Evolutionary conservation across 2,888 invertebrate genomes (phyloP), one percentile per base, ranked within the genome.

Genomic region (Caenorhabditis afra): DNA sequence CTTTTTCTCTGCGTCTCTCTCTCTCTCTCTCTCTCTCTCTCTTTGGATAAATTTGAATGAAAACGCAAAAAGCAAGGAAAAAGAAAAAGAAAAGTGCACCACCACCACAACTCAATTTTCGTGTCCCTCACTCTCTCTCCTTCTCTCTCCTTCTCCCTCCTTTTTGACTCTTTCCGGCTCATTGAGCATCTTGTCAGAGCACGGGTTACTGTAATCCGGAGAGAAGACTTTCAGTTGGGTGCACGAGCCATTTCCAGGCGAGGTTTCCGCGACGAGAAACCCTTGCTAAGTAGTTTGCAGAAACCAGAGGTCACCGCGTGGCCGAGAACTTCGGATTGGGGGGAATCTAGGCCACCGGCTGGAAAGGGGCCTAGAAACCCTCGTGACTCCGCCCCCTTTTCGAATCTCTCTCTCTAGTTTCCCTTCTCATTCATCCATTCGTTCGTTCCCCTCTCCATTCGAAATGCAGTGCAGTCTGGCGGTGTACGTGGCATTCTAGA

Each of bases 41-140:
- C 55, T 23, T 23, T 52, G n/a, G n/a, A n/a, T n/a, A n/a, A n/a
- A n/a, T 10, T 29, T 52, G 5, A 49, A 29, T 49, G 39, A 41
- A 18, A 20, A 52, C 50, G 50, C 64, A 55, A 45, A 45, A 16
- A 50, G 10, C 23, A 22, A 20, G 12, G 29, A 37, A 16, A 23
- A 16, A 47, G 44, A 49, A 52, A 29, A 18, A 29, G n/a, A 61
- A 49, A 50, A 39, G 53, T n/a, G n/a, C n/a, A n/a, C n/a, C n/a
- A n/a, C n/a, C n/a, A n/a, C n/a, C 52, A 66, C 45, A 53, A 66
- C 55, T 53, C 55, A 58, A 67, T 50, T 67, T 67, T 47, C 47
- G 7, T n/a, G n/a, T n/a, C n/a, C n/a, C n/a, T n/a, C n/a, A n/a
- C n/a, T n/a, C n/a, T n/a, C n/a, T n/a, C n/a, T n/a, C n/a, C n/a